These are phyloP conservation scores for Onychostoma macrolepis DNA, from an alignment of 2,113 vertebrate genomes.

Conservation along the genomic window DNA sequence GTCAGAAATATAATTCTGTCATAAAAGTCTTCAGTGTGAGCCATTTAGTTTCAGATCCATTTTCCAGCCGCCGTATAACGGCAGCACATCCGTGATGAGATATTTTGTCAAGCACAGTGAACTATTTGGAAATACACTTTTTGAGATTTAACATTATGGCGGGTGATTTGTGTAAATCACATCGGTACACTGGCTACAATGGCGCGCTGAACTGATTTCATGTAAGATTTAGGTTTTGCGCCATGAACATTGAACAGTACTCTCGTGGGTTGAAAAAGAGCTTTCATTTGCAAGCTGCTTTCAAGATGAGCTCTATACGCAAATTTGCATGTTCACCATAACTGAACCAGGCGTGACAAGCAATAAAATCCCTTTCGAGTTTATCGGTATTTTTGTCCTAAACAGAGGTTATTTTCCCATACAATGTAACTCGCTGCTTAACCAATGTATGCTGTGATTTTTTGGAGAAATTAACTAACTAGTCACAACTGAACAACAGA, in stretches of 20 bases:
- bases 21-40: background rate
- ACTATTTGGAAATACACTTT: background rate
- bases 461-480: background rate
- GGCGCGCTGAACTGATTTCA: background rate
- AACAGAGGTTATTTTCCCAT: background rate
- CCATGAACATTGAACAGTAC: background rate
- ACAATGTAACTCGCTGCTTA: background rate
- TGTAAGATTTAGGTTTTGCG: background rate
- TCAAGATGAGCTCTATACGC: background rate
- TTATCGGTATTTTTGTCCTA: background rate
- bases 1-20: slow-evolving; percentile 13
- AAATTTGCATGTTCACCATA: background rate
- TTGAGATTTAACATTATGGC: background rate
- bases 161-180: slow-evolving; percentile 9
- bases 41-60: background rate
- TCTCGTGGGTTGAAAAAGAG: background rate
- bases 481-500: background rate
- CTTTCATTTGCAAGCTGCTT: background rate
- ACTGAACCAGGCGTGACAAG: background rate
- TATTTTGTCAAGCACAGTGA: slow-evolving; percentile 14
- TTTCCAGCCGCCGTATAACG: background rate
- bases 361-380: background rate
- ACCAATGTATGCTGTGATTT: background rate
- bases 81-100: slow-evolving; percentile 17
- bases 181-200: background rate